phyloP scores from a whole-genome alignment of 1,140 invertebrate species.

The Drosophila bipectinata region DNA sequence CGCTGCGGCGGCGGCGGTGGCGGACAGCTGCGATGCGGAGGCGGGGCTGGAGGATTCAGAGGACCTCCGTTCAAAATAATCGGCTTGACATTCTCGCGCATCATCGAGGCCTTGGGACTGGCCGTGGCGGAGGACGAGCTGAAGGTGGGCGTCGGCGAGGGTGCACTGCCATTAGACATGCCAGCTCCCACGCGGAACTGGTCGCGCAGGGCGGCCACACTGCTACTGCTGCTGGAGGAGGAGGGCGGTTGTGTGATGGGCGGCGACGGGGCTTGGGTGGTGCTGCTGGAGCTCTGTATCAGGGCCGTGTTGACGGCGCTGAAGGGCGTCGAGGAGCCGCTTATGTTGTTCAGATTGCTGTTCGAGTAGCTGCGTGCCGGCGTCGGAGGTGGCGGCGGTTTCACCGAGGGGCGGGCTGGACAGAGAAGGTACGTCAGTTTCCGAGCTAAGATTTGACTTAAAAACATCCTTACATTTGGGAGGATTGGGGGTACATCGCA shows the following conservation, averaged over 20 bases:
- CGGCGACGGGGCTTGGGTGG: constrained; percentile 51
- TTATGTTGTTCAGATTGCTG: constrained; percentile 72
- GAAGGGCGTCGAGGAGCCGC: constrained; percentile 32
- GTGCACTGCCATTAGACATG: constrained; percentile 38
- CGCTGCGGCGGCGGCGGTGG: constrained; percentile 80
- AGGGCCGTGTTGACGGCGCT: constrained; percentile 70
- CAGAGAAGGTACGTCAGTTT: not conserved
- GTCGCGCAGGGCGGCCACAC: constrained; percentile 73
- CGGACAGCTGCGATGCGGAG: constrained; percentile 79
- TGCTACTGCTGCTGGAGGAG: constrained; percentile 68
- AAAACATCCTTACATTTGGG: constrained; percentile 68
- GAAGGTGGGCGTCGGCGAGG: constrained; percentile 49
- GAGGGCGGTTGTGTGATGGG: constrained; percentile 64
- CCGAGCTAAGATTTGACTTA: not conserved
- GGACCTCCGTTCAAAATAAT: constrained; percentile 78
- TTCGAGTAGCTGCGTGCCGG: constrained; percentile 82
- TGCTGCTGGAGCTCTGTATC: constrained; percentile 56
- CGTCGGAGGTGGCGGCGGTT: constrained; percentile 81
- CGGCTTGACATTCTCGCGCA: constrained; percentile 66
- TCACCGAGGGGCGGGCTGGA: constrained; percentile 75
- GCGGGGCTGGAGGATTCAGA: constrained; percentile 76
- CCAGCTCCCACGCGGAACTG: constrained; percentile 62
- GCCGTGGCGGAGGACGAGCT: constrained; percentile 29
- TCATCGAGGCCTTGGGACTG: constrained; percentile 55
- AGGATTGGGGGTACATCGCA: constrained; percentile 72